phyloP scores from a whole-genome alignment of 2,113 vertebrate species.

The Crotalus horridus region DNA sequence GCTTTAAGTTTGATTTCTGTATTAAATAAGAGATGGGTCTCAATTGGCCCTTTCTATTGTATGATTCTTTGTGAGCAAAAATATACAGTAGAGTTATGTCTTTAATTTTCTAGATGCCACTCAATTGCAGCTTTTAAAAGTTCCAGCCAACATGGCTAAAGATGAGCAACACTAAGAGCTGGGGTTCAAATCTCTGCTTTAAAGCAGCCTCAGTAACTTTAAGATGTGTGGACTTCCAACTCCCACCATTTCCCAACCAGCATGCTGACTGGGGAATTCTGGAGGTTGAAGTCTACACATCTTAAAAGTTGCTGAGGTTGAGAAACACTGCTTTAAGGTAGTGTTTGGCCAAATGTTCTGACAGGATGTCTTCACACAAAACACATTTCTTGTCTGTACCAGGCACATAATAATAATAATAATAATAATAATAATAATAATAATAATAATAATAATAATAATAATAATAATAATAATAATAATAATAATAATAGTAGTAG shows the following conservation, averaged over 20 bases:
- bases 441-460: too few relatives aligned
- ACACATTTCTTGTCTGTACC: neutral
- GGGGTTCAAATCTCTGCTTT: neutral
- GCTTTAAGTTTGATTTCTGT: neutral
- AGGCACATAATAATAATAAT: neutral
- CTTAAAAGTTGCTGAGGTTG: neutral
- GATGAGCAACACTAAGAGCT: neutral
- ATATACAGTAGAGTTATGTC: neutral
- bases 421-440: too few relatives aligned
- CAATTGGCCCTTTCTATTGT: neutral
- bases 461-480: too few relatives aligned
- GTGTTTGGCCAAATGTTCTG: neutral
- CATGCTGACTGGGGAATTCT: neutral
- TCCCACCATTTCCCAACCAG: neutral
- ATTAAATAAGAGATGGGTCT: neutral
- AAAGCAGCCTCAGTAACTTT: neutral
- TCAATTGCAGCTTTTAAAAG: neutral
- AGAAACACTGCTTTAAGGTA: neutral
- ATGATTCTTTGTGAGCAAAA: neutral
- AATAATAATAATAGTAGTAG: too few relatives aligned
- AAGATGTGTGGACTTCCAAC: neutral
- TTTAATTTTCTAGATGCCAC: neutral
- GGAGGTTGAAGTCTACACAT: neutral
- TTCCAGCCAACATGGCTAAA: neutral
- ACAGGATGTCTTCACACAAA: neutral